These are phyloP conservation scores for Burhinus bistriatus DNA, from an alignment of 2,113 vertebrate species.

Conservation along the genomic window DNA sequence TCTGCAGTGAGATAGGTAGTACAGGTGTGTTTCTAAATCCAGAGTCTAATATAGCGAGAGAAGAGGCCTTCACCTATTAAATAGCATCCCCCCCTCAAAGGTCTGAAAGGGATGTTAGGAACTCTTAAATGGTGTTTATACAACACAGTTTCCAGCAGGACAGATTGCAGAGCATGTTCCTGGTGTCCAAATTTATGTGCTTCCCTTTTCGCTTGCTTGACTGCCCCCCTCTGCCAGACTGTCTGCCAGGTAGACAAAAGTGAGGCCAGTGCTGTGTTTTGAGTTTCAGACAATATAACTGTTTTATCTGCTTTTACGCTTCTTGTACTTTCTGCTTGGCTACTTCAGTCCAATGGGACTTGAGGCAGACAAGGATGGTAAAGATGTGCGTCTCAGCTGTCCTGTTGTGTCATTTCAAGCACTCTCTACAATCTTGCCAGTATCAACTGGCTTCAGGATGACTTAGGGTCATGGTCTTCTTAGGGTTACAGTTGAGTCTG, in stretches of 20 bases:
- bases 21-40: background rate
- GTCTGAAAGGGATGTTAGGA: background rate
- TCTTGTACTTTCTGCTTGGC: background rate
- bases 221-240: background rate
- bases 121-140: background rate
- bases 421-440: background rate
- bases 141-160: background rate
- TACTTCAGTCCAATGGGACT: background rate
- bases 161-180: background rate
- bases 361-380: background rate
- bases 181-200: background rate
- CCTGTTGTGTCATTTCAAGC: rapidly evolving
- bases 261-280: rapidly evolving
- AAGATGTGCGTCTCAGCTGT: rapidly evolving
- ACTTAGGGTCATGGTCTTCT: background rate
- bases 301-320: background rate
- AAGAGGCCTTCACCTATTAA: background rate
- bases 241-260: background rate
- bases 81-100: background rate
- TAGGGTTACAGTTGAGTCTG: background rate
- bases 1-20: background rate
- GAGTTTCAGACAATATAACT: background rate
- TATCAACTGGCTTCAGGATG: background rate
- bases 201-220: background rate
- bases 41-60: background rate